Percentiles rank a stretch among this genome's conserved stretches.
Conservation (phyloP, 2,888 invertebrate species). For the Agrenia bidenticulata region DNA sequence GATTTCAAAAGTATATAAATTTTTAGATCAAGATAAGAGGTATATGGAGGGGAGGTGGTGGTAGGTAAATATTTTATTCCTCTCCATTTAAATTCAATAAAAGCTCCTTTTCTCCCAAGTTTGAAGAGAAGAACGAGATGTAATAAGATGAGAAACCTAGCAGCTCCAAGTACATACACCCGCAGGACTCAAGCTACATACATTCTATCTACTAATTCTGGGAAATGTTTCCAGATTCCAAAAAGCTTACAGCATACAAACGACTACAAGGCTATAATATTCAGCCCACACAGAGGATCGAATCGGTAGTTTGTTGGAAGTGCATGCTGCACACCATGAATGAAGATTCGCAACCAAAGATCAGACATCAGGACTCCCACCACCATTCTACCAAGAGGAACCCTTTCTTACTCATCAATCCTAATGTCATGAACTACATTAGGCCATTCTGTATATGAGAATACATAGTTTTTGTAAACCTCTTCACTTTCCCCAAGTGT, state of each 20-base stretch:
- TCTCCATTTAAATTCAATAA: conserved; percentile 36
- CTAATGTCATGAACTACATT: conserved; percentile 40
- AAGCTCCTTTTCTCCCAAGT: neutral
- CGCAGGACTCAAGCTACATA: too few relatives aligned
- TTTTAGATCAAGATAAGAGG: conserved; percentile 14
- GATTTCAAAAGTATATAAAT: too few relatives aligned
- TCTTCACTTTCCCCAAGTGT: neutral
- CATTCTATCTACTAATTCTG: neutral
- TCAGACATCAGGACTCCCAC: neutral
- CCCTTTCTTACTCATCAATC: conserved; percentile 34
- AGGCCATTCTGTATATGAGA: conserved; percentile 7
- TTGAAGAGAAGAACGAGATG: too few relatives aligned
- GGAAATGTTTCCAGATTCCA: conserved; percentile 2
- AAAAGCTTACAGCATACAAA: neutral
- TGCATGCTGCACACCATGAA: too few relatives aligned
- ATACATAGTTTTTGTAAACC: neutral
- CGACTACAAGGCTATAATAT: too few relatives aligned
- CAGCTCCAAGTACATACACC: too few relatives aligned
- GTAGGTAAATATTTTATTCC: conserved; percentile 28
- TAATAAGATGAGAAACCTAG: too few relatives aligned
- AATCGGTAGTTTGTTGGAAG: too few relatives aligned
- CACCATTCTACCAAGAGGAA: neutral
- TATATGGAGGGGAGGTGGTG: conserved; percentile 32
- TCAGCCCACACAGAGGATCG: too few relatives aligned
- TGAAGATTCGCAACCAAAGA: too few relatives aligned